A percentile compares a stretch with the other conserved stretches of the same genome.
Conservation (phyloP, 2,888 invertebrate genomes). For the Hypselothyrea guttata region DNA sequence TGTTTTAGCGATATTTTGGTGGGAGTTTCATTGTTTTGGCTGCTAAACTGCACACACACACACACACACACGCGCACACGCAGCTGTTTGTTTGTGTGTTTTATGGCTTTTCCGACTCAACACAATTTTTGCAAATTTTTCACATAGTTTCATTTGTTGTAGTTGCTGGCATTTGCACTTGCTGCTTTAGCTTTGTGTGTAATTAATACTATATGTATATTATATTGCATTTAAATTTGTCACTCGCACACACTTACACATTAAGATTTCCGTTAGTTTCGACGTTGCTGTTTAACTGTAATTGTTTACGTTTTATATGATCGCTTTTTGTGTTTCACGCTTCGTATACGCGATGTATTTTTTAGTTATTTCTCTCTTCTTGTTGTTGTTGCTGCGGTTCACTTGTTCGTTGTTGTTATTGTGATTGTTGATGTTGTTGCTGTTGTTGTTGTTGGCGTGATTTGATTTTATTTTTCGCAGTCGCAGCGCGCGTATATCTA, state of each 20-base stretch:
- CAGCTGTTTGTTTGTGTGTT: neutral
- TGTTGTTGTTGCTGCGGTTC: constrained; percentile 31
- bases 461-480: constrained; percentile 27
- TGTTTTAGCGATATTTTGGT: constrained; percentile 37
- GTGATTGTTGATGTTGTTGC: constrained; percentile 13
- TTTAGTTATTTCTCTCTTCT: too few species aligned
- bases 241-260: constrained; percentile 46
- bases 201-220: constrained; percentile 24
- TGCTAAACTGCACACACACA: constrained; percentile 37
- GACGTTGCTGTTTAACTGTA: constrained; percentile 39
- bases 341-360: constrained; percentile 68
- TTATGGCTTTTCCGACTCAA: constrained; percentile 45
- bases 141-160: constrained; percentile 50
- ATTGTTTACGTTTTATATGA: constrained; percentile 64
- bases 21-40: constrained; percentile 53
- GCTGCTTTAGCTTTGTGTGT: constrained; percentile 25
- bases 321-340: constrained; percentile 59
- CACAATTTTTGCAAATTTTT: constrained; percentile 40
- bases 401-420: constrained; percentile 32
- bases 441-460: constrained; percentile 16
- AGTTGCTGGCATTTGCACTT: too few species aligned
- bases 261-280: constrained; percentile 64
- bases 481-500: constrained; percentile 63
- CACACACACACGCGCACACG: constrained; percentile 1
- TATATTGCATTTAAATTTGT: constrained; percentile 48